Percentiles rank a stretch among this genome's conserved stretches.
These are phyloP conservation scores for Trissolcus brochymenae DNA, from an alignment of 2,888 invertebrate genomes.

Conservation along the genomic window DNA sequence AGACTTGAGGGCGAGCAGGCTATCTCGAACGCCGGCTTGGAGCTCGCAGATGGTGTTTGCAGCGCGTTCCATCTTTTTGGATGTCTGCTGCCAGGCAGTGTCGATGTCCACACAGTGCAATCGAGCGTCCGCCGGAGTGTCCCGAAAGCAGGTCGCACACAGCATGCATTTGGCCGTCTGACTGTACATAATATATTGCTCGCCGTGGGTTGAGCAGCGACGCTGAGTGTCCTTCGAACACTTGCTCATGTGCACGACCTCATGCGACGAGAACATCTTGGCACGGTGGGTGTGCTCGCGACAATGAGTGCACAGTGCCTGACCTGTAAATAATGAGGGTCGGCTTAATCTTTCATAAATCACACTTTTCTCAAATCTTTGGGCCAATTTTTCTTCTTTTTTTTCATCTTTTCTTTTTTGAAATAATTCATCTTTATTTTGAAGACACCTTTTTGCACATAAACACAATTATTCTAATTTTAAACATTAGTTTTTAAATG, in stretches of 20 bases:
- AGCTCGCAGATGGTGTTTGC: conserved; percentile 78
- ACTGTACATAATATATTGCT: conserved; percentile 86
- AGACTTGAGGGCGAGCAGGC: conserved; percentile 81
- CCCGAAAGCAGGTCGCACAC: conserved; percentile 86
- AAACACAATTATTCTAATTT: too few species aligned
- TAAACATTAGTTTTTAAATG: too few species aligned
- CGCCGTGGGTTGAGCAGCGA: conserved; percentile 83
- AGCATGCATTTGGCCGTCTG: conserved; percentile 83
- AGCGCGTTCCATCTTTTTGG: conserved; percentile 83
- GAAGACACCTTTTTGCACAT: too few species aligned
- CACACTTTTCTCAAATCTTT: background rate
- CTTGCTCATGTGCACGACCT: conserved; percentile 84
- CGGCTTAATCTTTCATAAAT: conserved; percentile 3
- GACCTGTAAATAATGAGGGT: conserved; percentile 76
- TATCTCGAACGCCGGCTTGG: conserved; percentile 83
- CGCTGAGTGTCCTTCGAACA: conserved; percentile 83
- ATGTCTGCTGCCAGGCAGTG: conserved; percentile 84
- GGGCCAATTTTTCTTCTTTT: too few species aligned
- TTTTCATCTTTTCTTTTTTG: too few species aligned
- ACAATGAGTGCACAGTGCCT: conserved; percentile 84
- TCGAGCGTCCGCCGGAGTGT: conserved; percentile 82
- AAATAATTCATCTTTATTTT: too few species aligned
- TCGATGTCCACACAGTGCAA: conserved; percentile 86
- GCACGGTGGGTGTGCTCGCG: conserved; percentile 85
- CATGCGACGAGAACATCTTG: conserved; percentile 86